Base-by-base conservation (phyloP, 2,888 invertebrate species). In the Yponomeuta cagnagella region DNA sequence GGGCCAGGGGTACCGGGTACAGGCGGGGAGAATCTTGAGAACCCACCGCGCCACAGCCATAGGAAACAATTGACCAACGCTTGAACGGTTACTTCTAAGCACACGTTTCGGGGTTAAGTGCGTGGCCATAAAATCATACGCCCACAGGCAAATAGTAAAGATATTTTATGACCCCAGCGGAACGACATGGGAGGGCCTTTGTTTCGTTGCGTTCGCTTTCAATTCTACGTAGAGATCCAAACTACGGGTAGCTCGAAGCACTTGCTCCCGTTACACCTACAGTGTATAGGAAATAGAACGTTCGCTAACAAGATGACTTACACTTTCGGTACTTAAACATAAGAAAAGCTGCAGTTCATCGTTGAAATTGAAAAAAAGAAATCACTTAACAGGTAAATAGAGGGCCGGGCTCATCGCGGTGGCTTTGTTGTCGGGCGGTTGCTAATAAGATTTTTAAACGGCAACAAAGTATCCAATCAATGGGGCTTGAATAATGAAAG, bases 381-480 rank as follows among this genome's bases (percentile, higher is more conserved):
- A 90, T 84, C 91, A 91, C 90, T 91, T 90, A 90, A 79, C 88
- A 86, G 86, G 89, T 86, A 88, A 88, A 89, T 88, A 89, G 85
- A 82, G 83, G 79, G 78, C 72, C 77, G 79, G 85, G 82, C 80
- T 82, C 82, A 80, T 81, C 79, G 82, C 73, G 74, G 52, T 5
- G 80, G 82, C 82, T 87, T 89, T 89, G 88, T 89, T 88, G 87
- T 84, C 84, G 83, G 84, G 77, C 80, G 87, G 90, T 89, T 88
- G 88, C 87, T 91, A 90, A 90, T 90, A 90, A 91, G 89, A 89
- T 90, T 91, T 92, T 92, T 91, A 91, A 91, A 90, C 89, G 89
- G 86, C 89, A 88, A 91, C 90, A 90, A 90, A 91, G 90, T 91
- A 90, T 88, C 91, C 89, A 92, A 92, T 92, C 92, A 90, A 92